phyloP scores from a whole-genome alignment of 2,888 invertebrate genomes.

The Drosophila setosimentum region DNA sequence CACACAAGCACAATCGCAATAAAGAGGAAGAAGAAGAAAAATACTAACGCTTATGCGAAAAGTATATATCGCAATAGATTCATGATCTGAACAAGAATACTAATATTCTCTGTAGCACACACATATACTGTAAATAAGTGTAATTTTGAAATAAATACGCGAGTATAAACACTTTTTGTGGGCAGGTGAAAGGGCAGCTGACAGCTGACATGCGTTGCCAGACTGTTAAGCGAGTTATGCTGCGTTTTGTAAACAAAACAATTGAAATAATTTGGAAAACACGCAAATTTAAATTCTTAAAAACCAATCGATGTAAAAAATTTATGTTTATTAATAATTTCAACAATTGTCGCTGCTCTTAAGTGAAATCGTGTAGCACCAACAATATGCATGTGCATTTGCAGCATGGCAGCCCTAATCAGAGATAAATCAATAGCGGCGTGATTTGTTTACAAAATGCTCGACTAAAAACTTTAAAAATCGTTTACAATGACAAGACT shows the following conservation, averaged over 20 bases:
- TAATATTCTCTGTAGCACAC: neutral
- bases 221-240: conserved; percentile 7
- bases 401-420: conserved; percentile 50
- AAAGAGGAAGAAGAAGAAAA: conserved; percentile 31
- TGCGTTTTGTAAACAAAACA: conserved; percentile 38
- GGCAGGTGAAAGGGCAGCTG: conserved; percentile 31
- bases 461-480: conserved; percentile 22
- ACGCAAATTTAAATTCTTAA: neutral
- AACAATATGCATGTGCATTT: neutral
- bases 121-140: too few relatives aligned
- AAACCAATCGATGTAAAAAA: neutral
- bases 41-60: conserved; percentile 42
- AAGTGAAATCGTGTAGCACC: too few relatives aligned
- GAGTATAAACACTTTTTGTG: conserved; percentile 21
- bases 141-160: neutral
- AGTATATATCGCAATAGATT: neutral
- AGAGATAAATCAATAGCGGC: conserved; percentile 60
- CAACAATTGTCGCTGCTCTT: too few relatives aligned
- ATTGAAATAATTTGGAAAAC: conserved; percentile 23
- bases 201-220: conserved; percentile 57
- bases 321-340: neutral
- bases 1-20: conserved; percentile 55
- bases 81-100: neutral
- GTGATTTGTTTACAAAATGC: conserved; percentile 57
- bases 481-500: conserved; percentile 37